These are phyloP conservation scores for Riptortus pedestris DNA, from an alignment of 1,140 invertebrate species.

Conservation along the genomic window DNA sequence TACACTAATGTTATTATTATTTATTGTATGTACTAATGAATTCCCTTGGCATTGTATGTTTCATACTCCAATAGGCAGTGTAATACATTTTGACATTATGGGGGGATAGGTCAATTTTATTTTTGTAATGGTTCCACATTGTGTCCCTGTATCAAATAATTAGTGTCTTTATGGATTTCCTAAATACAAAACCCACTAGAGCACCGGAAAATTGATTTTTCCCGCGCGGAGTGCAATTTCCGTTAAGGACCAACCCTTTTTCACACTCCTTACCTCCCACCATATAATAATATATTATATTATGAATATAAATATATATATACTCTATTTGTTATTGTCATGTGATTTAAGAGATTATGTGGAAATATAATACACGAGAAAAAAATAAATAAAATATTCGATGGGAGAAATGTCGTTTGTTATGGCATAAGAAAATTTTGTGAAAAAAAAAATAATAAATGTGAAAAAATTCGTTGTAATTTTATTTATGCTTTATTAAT, in stretches of 20 bases:
- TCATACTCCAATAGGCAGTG: no score
- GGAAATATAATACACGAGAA: conserved; percentile 10
- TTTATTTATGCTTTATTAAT: neutral
- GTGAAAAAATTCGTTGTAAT: conserved; percentile 7
- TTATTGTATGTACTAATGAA: no score
- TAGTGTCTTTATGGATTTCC: no score
- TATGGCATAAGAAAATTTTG: conserved; percentile 17
- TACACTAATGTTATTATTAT: no score
- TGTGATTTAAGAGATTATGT: conserved; percentile 19
- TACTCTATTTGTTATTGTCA: conserved; percentile 18
- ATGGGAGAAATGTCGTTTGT: conserved; percentile 11
- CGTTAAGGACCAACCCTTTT: conserved; percentile 5
- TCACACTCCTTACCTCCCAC: conserved; percentile 15
- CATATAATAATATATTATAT: conserved; percentile 3
- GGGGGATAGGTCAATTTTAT: no score
- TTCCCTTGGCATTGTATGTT: no score
- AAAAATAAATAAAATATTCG: conserved; percentile 10
- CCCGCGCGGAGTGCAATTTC: conserved; percentile 13
- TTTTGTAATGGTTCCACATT: no score
- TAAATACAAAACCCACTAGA: no score
- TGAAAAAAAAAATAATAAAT: conserved; percentile 13
- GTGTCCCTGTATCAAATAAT: no score
- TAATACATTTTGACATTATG: no score
- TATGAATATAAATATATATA: conserved; percentile 6
- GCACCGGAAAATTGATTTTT: neutral